Base-by-base conservation (phyloP, 2,797 vertebrate genomes). In the Phrynocephalus guinanensis region DNA sequence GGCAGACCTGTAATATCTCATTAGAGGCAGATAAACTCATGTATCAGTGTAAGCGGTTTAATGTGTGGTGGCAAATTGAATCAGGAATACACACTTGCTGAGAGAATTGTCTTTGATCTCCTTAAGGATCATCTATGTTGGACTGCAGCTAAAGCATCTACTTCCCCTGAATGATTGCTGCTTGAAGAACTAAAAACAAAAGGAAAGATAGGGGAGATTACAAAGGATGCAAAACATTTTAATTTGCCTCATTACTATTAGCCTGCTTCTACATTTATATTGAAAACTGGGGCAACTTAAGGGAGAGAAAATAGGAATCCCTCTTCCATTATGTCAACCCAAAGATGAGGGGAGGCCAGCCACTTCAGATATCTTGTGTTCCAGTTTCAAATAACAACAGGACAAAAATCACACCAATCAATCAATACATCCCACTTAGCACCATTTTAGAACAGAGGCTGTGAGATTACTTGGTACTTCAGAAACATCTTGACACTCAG, bases 61-160 rank as follows among this genome's bases (percentile, higher is more conserved):
- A 90, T 79, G 70, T 24, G 30, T 26, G 67, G 50, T 79, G 80
- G 80, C 75, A 90, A 88, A 86, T 86, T 79, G 83, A 86, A 79
- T 88, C 75, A 85, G 81, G 87, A 87, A 84, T 76, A 76, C 60
- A 87, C 77, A 90, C 84, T 88, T 88, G 75, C 87, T 20, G 68
- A 30, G 60, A 83, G 76, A 86, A 90, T 87, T 79, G 48, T 48
- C 56, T 83, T 88, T 90, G 86, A 80, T 83, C 80, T 86, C 48
- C 67, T 75, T 90, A 84, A 79, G 75, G 60, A 75, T 88, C 60
- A 80, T 76, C 76, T 28, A 71, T 63, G 60, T 72, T 63, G 60
- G 48, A 79, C 80, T 79, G 84, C 86, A 90, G 67, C 63, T 83
- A 90, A 88, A 88, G 28, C 79, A 70, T 52, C 33, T 30, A 68